Conservation (phyloP, 2,113 vertebrate species). For the Tachysurus fulvidraco region DNA sequence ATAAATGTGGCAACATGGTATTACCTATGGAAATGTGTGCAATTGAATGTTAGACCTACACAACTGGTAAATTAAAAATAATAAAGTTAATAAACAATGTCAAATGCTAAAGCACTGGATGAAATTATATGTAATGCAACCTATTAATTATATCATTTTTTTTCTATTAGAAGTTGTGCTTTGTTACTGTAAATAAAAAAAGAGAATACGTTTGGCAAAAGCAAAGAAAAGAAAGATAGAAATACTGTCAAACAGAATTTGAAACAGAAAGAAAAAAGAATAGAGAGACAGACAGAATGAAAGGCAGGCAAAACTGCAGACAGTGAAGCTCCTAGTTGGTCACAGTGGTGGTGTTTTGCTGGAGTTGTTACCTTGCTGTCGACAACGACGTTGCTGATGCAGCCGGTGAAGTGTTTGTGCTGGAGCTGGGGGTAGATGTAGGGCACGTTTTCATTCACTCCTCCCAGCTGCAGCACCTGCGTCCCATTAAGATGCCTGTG, state of each 20-base stretch:
- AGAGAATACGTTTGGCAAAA: background rate
- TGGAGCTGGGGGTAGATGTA: constrained; percentile 81
- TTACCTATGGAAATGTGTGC: too few species aligned
- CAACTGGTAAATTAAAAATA: background rate
- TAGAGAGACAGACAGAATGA: background rate
- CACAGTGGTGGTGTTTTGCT: background rate
- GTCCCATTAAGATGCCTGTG: constrained; percentile 79
- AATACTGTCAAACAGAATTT: background rate
- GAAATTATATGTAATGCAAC: too few species aligned
- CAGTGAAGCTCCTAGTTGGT: background rate
- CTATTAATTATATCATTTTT: too few species aligned
- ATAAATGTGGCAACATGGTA: background rate
- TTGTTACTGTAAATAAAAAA: background rate
- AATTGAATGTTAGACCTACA: background rate
- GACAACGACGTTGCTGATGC: constrained; percentile 81
- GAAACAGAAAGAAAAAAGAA: background rate
- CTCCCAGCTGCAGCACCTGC: constrained; percentile 85
- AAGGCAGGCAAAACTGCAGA: background rate
- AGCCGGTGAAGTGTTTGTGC: constrained; percentile 86
- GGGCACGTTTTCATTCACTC: constrained; percentile 81
- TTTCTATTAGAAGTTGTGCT: background rate
- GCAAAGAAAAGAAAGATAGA: background rate
- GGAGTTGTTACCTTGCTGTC: constrained; percentile 81
- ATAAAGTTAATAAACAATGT: background rate
- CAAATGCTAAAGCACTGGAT: too few species aligned